Percentiles rank a stretch among this genome's conserved stretches.
These are phyloP conservation scores for Herminia tarsipennalis DNA, from an alignment of 2,888 invertebrate genomes.

Conservation along the genomic window DNA sequence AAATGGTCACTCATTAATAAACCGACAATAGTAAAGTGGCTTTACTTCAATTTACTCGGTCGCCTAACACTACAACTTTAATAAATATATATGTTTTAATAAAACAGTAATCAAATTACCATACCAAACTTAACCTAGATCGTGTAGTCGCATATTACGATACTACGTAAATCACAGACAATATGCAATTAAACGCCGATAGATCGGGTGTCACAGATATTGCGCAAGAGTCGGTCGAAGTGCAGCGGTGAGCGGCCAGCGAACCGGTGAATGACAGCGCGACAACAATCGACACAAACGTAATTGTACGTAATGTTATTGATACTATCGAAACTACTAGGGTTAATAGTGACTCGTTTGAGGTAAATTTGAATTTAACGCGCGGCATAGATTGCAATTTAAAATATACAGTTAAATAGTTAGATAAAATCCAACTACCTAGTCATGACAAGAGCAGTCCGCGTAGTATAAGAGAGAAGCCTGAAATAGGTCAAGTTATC, in stretches of 20 bases:
- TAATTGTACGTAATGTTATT: slow-evolving; percentile 27
- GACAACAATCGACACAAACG: slow-evolving; percentile 30
- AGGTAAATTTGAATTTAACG: too few species aligned
- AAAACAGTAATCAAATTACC: neutral
- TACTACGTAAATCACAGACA: slow-evolving; percentile 24
- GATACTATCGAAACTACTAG: slow-evolving; percentile 12
- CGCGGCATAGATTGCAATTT: too few species aligned
- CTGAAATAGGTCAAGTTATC: too few species aligned
- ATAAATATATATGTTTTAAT: neutral
- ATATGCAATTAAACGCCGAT: slow-evolving; percentile 30
- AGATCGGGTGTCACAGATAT: slow-evolving; percentile 28
- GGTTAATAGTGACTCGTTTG: too few species aligned
- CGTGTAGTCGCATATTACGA: slow-evolving; percentile 19
- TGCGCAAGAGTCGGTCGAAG: slow-evolving; percentile 29
- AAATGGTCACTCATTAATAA: too few species aligned
- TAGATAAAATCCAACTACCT: too few species aligned
- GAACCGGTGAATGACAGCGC: slow-evolving; percentile 37
- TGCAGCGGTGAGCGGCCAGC: slow-evolving; percentile 29
- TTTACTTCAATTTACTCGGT: too few species aligned
- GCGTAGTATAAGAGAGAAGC: too few species aligned
- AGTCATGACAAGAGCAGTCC: too few species aligned
- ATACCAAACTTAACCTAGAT: slow-evolving; percentile 1
- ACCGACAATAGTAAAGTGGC: too few species aligned
- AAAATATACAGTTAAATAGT: too few species aligned
- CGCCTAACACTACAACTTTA: too few species aligned